phyloP scores from a whole-genome alignment of 2,888 invertebrate species.

The Papilio gigon region DNA sequence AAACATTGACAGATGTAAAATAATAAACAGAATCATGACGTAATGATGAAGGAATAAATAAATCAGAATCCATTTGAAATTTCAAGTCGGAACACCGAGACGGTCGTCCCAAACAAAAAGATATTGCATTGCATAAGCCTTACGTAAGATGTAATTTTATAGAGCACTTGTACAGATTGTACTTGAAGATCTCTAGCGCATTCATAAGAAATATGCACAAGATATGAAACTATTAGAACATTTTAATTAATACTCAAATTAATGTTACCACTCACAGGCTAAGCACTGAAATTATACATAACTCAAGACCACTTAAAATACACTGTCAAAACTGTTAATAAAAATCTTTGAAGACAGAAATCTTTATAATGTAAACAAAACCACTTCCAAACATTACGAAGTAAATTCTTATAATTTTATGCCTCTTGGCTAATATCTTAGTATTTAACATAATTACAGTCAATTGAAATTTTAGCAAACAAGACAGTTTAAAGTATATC shows the following conservation, averaged over 20 bases:
- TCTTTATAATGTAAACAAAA: not conserved
- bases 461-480: not conserved
- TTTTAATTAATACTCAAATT: not conserved
- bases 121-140: slow-evolving; percentile 30
- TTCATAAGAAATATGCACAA: not conserved
- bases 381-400: not conserved
- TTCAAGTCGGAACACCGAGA: slow-evolving; percentile 22
- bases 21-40: slow-evolving; percentile 22
- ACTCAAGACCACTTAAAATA: not conserved
- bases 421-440: not conserved
- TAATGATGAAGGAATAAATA: slow-evolving; percentile 26
- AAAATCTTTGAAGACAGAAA: not conserved
- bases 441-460: not conserved
- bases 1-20: not conserved
- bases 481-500: not conserved
- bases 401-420: not conserved
- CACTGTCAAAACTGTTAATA: not conserved
- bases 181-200: not conserved
- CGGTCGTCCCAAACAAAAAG: slow-evolving; percentile 16
- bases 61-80: slow-evolving; percentile 31
- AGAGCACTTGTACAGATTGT: slow-evolving; percentile 14
- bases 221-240: not conserved
- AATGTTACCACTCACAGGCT: not conserved
- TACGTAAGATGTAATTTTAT: slow-evolving; percentile 31
- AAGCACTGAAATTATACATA: not conserved